Evolutionary conservation across 2,797 vertebrate genomes (phyloP).

Genomic region (Dromococcyx pavoninus): DNA sequence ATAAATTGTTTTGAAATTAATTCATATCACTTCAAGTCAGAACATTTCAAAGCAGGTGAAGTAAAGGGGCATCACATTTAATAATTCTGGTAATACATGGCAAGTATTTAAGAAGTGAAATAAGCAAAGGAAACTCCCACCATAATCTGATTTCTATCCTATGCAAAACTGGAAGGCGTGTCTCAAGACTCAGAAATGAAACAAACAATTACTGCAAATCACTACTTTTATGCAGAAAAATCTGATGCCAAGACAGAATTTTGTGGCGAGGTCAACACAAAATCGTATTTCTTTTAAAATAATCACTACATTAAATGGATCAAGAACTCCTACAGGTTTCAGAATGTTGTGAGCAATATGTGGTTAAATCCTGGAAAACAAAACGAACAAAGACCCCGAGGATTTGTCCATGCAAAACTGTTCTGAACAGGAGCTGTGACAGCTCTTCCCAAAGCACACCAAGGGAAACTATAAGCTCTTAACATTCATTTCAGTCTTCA

Average conservation of each 20-base stretch:
- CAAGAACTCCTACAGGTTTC: neutral
- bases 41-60: neutral
- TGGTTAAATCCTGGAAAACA: neutral
- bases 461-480: neutral
- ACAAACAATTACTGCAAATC: neutral
- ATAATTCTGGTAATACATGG: neutral
- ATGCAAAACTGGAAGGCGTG: neutral
- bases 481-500: neutral
- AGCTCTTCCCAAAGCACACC: neutral
- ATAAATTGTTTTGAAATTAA: neutral
- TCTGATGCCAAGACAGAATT: neutral
- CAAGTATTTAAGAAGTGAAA: neutral
- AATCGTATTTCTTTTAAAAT: neutral
- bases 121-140: neutral
- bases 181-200: neutral
- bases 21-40: neutral
- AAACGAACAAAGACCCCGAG: neutral
- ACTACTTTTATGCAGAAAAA: neutral
- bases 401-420: neutral
- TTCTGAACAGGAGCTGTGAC: neutral
- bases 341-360: neutral
- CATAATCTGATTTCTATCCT: neutral
- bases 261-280: neutral
- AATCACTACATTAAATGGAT: neutral
- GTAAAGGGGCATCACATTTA: neutral